phyloP scores from a whole-genome alignment of 2,113 vertebrate species.

The Ifrita kowaldi region DNA sequence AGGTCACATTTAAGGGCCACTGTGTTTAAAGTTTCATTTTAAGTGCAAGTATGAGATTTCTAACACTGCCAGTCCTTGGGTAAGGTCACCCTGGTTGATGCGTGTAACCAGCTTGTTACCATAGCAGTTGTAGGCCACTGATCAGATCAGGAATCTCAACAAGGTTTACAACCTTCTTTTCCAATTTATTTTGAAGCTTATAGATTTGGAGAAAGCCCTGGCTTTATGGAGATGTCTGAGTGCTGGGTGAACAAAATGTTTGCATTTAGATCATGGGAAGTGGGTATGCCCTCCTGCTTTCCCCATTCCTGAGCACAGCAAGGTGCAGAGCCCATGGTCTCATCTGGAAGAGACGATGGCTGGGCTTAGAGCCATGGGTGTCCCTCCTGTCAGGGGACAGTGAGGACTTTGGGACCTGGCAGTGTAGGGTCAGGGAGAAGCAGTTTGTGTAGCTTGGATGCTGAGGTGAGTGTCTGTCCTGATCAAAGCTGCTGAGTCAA shows the following conservation, averaged over 20 bases:
- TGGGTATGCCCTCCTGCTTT: neutral
- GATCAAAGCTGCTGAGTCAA: neutral
- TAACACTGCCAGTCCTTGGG: neutral
- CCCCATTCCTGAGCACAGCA: fast-evolving
- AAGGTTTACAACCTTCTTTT: neutral
- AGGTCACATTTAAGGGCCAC: neutral
- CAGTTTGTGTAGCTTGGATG: neutral
- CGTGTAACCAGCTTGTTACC: neutral
- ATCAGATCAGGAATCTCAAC: neutral
- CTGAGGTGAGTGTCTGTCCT: neutral
- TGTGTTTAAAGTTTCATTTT: neutral
- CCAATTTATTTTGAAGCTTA: neutral
- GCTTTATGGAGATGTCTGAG: neutral
- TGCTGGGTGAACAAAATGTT: neutral
- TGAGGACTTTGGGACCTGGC: neutral
- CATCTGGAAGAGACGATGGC: neutral
- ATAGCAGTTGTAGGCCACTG: neutral
- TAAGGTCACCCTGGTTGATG: neutral
- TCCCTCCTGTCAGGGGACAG: neutral
- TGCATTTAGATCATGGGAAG: neutral
- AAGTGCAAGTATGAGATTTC: neutral
- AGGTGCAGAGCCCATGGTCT: neutral
- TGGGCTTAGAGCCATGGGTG: neutral
- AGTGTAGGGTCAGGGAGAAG: neutral
- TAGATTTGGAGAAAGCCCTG: neutral